Evolutionary conservation across 2,888 invertebrate species (phyloP), one percentile per base, ranked within the genome.

Genomic region (Cheilosia soror): DNA sequence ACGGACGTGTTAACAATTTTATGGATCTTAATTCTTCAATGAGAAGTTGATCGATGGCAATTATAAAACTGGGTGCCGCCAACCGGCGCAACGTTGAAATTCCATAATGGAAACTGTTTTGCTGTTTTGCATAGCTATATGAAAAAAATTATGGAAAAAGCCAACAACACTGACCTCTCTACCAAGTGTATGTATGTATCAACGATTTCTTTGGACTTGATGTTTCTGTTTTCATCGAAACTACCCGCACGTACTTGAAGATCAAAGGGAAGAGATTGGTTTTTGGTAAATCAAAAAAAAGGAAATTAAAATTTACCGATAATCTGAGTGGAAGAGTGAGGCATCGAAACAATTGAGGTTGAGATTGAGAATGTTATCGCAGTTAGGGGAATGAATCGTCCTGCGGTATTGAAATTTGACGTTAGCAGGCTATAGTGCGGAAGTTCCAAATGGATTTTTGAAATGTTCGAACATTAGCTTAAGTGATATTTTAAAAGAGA

Each of bases 1-100:
- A 80, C 80, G 80, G 75, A 84, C 75, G 84, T 84, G 84, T 84
- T 84, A 84, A 84, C 84, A 84, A 84, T 84, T 80, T 84, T 84
- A 84, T 84, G 84, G 75, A 76, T 84, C 69, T 84, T 75, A 84
- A 84, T 84, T 69, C 84, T 29, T 80, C 80, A 84, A 76, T 84
- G 58, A 75, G 84, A 79, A 65, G 75, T 84, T 84, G 84, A 84
- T 84, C 80, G 84, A 84, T 84, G 84, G 80, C 71, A 84, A 80
- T 84, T 84, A 80, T 60, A 60, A 84, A 84, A 84, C 75, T 76
- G 75, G 84, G 84, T 80, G 84, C 84, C 53, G 68, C 79, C 58
- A 49, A 20, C 55, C 15, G 33, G 11, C 40, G 5, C 40, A 27
- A 37, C 27, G 55, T 77, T 71, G 58, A 66, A 60, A 77, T 72